A percentile compares a stretch with the other conserved stretches of the same genome.
These are phyloP conservation scores for Pandemis cinnamomeana DNA, from an alignment of 2,888 invertebrate genomes.

Conservation along the genomic window DNA sequence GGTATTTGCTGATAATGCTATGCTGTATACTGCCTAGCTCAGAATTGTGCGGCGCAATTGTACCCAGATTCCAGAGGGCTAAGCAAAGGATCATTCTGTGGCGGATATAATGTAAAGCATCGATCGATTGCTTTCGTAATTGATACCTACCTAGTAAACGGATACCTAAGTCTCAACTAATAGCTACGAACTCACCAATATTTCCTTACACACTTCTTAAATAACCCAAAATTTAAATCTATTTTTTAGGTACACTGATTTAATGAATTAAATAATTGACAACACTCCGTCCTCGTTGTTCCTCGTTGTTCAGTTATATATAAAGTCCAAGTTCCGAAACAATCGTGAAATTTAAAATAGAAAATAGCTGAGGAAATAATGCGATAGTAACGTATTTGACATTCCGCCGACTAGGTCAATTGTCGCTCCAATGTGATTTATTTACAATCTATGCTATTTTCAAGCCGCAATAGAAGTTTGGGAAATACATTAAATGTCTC, in stretches of 20 bases:
- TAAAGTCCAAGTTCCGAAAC: not conserved
- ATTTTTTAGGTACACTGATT: too few relatives aligned
- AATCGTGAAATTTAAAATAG: not conserved
- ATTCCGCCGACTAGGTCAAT: conserved; percentile 4
- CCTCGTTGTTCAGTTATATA: too few relatives aligned
- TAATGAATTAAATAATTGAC: not conserved
- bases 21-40: not conserved
- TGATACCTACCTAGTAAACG: too few relatives aligned
- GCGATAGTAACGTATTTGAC: not conserved
- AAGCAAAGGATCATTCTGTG: too few relatives aligned
- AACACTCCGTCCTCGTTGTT: not conserved
- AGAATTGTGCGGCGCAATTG: not conserved
- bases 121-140: too few relatives aligned
- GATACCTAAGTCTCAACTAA: too few relatives aligned
- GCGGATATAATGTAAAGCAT: too few relatives aligned
- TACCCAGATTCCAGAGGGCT: too few relatives aligned
- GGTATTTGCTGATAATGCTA: not conserved
- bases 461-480: not conserved
- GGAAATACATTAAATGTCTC: too few relatives aligned
- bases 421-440: not conserved
- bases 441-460: not conserved
- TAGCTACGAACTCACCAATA: too few relatives aligned
- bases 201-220: too few relatives aligned
- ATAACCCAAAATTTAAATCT: too few relatives aligned
- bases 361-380: conserved; percentile 1